Evolutionary conservation across 2,113 vertebrate genomes (phyloP), one percentile per base, ranked within the genome.

Genomic region (Fregetta grallaria): DNA sequence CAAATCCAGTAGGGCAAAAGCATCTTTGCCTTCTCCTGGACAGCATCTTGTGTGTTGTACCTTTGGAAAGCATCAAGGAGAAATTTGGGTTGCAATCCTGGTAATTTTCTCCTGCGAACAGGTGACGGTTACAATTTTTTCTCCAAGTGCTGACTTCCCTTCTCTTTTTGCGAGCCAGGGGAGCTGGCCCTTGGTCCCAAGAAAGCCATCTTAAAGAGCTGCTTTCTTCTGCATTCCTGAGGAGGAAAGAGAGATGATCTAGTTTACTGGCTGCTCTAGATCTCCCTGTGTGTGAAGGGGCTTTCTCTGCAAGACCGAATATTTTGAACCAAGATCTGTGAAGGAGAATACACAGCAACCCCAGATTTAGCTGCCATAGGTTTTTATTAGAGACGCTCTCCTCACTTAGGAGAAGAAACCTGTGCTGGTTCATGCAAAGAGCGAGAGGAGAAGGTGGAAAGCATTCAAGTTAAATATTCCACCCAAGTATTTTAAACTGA

Each of bases 401-500:
- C 58, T 95, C 32, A 5, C 61, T 65, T 47, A 50, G 68, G 56
- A 86, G 77, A 61, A 78, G 86, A 73, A 94, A 73, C 70, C 52
- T 53, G 55, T 58, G 53, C 65, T 21, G 25, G 44, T 65, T 93
- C 73, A 44, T 36, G 76, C 83, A 53, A 74, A 78, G 65, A 78
- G 40, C 0, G 0, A 75, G 88, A 55, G 52, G 53, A 88, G 86
- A 95, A 75, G 49, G 76, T 87, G 66, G 47, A 79, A 96, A 86
- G 72, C 30, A 23, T 61, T 88, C 66, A 30, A 61, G 80, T 58
- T 92, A 87, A 92, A 91, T 75, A 92, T 87, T 94, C 86, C 73
- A 87, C 59, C 78, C 8, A 17, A 92, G 73, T 78, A 58, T 92
- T 94, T 96, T 85, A 91, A 94, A 82, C 86, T 86, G 88, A 80